phyloP scores from a whole-genome alignment of 2,797 vertebrate species.

The Chiroxiphia lanceolata region DNA sequence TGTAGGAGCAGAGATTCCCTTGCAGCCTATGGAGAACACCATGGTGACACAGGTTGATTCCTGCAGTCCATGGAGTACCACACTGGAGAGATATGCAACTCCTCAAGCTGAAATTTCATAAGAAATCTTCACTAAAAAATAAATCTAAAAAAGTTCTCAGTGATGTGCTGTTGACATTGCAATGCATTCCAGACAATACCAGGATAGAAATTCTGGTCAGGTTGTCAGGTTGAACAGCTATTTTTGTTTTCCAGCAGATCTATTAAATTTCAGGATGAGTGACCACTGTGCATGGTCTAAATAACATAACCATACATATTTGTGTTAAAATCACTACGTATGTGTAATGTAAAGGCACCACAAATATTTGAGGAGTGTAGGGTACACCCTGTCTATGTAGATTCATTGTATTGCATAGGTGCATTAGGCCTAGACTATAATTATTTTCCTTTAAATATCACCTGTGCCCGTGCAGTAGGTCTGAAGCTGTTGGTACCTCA shows the following conservation, averaged over 20 bases:
- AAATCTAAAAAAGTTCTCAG: not conserved
- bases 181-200: not conserved
- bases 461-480: not conserved
- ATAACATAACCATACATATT: not conserved
- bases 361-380: not conserved
- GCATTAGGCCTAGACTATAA: not conserved
- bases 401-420: not conserved
- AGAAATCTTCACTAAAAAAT: not conserved
- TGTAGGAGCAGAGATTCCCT: not conserved
- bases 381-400: not conserved
- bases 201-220: not conserved
- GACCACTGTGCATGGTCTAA: not conserved
- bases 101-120: not conserved
- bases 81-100: not conserved
- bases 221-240: not conserved
- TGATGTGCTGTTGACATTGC: not conserved
- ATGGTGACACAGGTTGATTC: accelerated
- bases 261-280: not conserved
- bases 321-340: not conserved
- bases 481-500: not conserved
- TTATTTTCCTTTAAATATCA: not conserved
- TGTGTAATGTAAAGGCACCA: not conserved
- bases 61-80: not conserved
- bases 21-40: not conserved
- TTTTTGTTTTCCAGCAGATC: not conserved